phyloP scores from a whole-genome alignment of 2,888 invertebrate genomes.

The Morpho helenor region DNA sequence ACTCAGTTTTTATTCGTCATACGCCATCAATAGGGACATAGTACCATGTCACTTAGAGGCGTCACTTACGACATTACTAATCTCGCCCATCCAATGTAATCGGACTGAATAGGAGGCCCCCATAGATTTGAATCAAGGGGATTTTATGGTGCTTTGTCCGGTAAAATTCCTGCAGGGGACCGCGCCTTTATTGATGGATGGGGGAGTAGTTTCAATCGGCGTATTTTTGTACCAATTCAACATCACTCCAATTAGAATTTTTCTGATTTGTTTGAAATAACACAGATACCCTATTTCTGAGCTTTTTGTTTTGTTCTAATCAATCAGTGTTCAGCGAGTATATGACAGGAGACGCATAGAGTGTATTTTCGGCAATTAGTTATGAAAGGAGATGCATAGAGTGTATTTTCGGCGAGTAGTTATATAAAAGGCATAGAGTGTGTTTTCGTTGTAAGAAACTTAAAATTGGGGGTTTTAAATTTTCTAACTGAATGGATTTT shows the following conservation, averaged over 20 bases:
- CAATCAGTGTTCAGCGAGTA: too few relatives aligned
- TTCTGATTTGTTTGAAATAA: constrained; percentile 17
- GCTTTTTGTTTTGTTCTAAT: too few relatives aligned
- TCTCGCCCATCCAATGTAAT: constrained; percentile 20
- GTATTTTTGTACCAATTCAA: constrained; percentile 19
- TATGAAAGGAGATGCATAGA: too few relatives aligned
- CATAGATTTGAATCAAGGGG: constrained; percentile 23
- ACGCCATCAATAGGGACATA: too few relatives aligned
- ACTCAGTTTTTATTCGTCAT: too few relatives aligned
- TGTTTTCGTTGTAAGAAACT: background rate
- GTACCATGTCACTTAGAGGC: background rate
- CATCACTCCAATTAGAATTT: constrained; percentile 22
- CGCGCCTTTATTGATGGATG: constrained; percentile 16
- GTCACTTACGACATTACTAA: constrained; percentile 17
- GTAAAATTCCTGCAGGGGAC: constrained; percentile 21
- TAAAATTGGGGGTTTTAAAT: too few relatives aligned
- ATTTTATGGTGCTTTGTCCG: constrained; percentile 26
- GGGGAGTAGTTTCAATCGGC: constrained; percentile 23
- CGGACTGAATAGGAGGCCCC: constrained; percentile 23
- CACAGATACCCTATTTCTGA: constrained; percentile 15
- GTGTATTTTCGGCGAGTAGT: too few relatives aligned
- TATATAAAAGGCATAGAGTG: too few relatives aligned
- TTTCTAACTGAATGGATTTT: too few relatives aligned
- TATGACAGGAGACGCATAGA: too few relatives aligned
- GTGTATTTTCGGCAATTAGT: too few relatives aligned